Evolutionary conservation across 2,797 vertebrate genomes (phyloP), one percentile per base, ranked within the genome.

Genomic region (Alauda arvensis): DNA sequence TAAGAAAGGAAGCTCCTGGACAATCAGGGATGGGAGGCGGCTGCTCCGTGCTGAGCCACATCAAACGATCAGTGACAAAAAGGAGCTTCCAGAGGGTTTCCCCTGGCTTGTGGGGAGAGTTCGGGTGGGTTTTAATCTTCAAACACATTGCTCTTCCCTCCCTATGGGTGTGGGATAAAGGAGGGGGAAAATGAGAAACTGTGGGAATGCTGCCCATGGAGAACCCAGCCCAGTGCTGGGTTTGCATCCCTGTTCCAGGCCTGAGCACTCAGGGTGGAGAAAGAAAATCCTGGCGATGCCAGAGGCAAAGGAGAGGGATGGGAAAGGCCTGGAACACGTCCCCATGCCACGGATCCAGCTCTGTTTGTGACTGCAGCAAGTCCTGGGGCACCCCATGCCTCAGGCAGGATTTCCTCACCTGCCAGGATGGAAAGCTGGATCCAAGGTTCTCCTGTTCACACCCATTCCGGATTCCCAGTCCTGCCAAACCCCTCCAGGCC

Each of bases 91-190:
- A 0, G 13, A 34, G 15, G 43, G n/a, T 45, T 77, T 74, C 3
- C 8, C 21, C 56, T 4, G 10, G 18, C 37, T 40, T 17, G 31
- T 37, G 3, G 24, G 59, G 46, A 49, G 34, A 56, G 49, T 55
- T 62, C 2, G 19, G 66, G 37, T 12, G 39, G 12, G 45, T 51
- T 24, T 20, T 28, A 15, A 57, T 26, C 49, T 48, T 45, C 19
- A 76, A 76, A 81, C 2, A 3, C 0, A 0, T 17, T 55, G 26
- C 5, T 85, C 23, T 80, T 40, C 24, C 16, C 33, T 43, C 4
- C 1, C 7, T 26, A 0, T 0, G 3, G 28, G 8, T 2, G 29
- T 1, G 8, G 18, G 33, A 12, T 24, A 43, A 61, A 46, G 16
- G n/a, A 71, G n/a, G 24, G 19, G 3, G 0, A 28, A 74, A 40